Conservation (phyloP, 2,797 vertebrate genomes). For the Heteromormyrus szaboi region DNA sequence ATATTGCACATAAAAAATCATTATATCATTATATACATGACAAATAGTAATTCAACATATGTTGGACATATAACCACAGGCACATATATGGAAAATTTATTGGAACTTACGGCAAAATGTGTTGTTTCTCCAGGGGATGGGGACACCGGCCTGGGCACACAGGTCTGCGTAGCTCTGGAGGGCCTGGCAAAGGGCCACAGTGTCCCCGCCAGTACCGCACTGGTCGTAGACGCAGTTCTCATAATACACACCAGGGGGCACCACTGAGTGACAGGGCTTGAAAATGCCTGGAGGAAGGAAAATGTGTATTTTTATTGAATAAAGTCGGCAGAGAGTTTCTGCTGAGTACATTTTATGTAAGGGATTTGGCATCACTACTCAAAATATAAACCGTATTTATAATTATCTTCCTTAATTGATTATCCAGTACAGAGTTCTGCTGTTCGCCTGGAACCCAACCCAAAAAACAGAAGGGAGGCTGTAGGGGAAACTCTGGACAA, state of each 20-base stretch:
- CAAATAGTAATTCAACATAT: not conserved
- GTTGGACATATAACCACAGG: not conserved
- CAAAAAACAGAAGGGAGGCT: not conserved
- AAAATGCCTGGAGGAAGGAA: conserved; percentile 65
- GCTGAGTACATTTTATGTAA: not conserved
- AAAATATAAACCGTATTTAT: not conserved
- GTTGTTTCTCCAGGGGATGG: conserved; percentile 70
- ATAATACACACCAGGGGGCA: conserved; percentile 65
- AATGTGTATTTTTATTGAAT: not conserved
- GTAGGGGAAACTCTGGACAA: not conserved
- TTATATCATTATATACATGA: not conserved
- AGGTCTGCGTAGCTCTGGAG: conserved; percentile 77
- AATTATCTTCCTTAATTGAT: not conserved
- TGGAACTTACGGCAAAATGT: conserved; percentile 75
- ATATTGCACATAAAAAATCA: not conserved
- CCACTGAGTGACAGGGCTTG: conserved; percentile 63
- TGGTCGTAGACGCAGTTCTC: conserved; percentile 76
- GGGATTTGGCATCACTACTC: not conserved
- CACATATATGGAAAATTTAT: not conserved
- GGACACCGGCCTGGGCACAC: conserved; percentile 63
- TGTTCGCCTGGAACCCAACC: not conserved
- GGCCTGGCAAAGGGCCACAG: conserved; percentile 73
- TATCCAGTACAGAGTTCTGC: not conserved
- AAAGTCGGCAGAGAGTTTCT: not conserved
- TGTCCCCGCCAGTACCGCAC: conserved; percentile 69